These are phyloP conservation scores for Sinopyrophorus schimmeli DNA, from an alignment of 2,888 invertebrate species.

Conservation along the genomic window DNA sequence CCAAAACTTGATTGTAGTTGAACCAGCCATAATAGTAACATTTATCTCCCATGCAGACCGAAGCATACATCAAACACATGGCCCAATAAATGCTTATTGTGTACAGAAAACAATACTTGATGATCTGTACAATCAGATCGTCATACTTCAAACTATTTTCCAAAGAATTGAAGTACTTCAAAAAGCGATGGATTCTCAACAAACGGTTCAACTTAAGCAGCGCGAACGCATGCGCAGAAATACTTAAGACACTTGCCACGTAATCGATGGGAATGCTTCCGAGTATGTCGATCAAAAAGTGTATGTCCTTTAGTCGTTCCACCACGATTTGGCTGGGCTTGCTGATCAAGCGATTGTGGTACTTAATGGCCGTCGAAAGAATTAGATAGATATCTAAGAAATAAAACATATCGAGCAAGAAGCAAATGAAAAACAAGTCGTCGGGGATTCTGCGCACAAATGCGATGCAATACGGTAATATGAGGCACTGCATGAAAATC, in stretches of 20 bases:
- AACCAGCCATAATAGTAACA: constrained; percentile 28
- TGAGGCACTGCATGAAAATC: constrained; percentile 16
- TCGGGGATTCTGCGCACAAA: constrained; percentile 12
- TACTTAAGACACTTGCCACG: background rate
- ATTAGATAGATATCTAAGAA: constrained; percentile 16
- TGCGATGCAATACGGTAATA: constrained; percentile 22
- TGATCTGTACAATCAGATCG: constrained; percentile 19
- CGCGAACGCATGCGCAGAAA: background rate
- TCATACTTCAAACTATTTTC: constrained; percentile 23
- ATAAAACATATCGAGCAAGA: constrained; percentile 15
- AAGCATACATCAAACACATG: constrained; percentile 23
- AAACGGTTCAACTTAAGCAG: constrained; percentile 15
- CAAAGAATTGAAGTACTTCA: constrained; percentile 21
- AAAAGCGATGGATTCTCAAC: constrained; percentile 29
- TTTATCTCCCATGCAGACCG: constrained; percentile 18
- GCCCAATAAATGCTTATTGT: constrained; percentile 19
- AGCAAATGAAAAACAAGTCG: background rate
- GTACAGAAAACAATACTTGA: constrained; percentile 26
- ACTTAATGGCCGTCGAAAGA: constrained; percentile 17
- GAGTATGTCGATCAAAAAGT: constrained; percentile 15
- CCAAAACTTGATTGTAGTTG: constrained; percentile 1
- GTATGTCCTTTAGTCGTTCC: constrained; percentile 6
- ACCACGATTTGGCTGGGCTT: constrained; percentile 5
- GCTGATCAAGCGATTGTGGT: background rate
- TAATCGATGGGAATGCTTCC: constrained; percentile 16